Evolutionary conservation across 2,888 invertebrate genomes (phyloP).

Genomic region (Cremastobaeus sp.): DNA sequence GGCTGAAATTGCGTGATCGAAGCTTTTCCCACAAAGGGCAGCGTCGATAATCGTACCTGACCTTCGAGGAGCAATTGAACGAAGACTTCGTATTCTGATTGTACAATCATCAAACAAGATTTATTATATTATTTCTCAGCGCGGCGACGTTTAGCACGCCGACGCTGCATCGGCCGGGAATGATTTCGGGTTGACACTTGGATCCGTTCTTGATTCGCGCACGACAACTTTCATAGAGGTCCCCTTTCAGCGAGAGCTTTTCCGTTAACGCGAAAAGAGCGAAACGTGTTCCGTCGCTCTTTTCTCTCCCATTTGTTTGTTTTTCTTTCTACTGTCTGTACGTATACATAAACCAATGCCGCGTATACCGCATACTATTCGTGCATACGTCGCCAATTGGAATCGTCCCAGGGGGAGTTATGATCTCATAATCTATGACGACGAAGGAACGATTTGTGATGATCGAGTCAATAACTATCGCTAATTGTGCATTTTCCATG

Average conservation of each 20-base stretch:
- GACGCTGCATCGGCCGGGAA: conserved; percentile 22
- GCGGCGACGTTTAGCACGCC: conserved; percentile 32
- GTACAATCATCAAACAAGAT: conserved; percentile 54
- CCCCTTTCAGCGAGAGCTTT: conserved; percentile 12
- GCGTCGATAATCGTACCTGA: conserved; percentile 57
- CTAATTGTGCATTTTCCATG: conserved; percentile 37
- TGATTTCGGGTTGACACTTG: conserved; percentile 23
- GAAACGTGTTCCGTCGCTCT: conserved; percentile 7
- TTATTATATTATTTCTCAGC: conserved; percentile 49
- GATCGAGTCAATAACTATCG: conserved; percentile 54
- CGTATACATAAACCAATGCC: too few species aligned
- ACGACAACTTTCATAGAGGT: too few species aligned
- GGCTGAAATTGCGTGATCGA: too few species aligned
- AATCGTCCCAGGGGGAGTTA: conserved; percentile 37
- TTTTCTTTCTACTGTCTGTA: not conserved
- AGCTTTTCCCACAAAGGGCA: conserved; percentile 43
- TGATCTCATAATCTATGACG: conserved; percentile 47
- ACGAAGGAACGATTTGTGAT: conserved; percentile 52
- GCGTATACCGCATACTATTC: too few species aligned
- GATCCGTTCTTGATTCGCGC: conserved; percentile 6
- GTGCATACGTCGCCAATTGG: conserved; percentile 11
- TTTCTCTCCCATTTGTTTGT: not conserved
- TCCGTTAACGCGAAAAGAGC: conserved; percentile 15
- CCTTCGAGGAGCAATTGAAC: conserved; percentile 54
- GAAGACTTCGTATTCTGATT: conserved; percentile 56